These are phyloP conservation scores for Formica aserva DNA, from an alignment of 2,888 invertebrate species.

Conservation along the genomic window DNA sequence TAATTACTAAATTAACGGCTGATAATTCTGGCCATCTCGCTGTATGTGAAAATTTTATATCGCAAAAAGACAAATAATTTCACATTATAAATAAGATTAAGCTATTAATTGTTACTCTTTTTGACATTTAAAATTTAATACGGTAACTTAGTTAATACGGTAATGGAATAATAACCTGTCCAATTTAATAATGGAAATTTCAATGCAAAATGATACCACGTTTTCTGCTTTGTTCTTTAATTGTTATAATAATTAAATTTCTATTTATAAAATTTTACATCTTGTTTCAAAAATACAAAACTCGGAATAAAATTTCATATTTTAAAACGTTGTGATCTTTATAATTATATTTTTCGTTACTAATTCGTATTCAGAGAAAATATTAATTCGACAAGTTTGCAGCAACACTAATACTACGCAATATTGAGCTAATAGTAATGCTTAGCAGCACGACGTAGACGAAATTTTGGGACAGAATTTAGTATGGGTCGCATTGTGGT, in stretches of 20 bases:
- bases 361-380: neutral
- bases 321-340: neutral
- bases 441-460: slow-evolving; percentile 15
- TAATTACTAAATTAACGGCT: slow-evolving; percentile 15
- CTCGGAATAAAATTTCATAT: neutral
- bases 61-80: slow-evolving; percentile 17
- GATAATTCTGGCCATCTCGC: neutral
- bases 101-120: neutral
- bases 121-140: slow-evolving; percentile 13
- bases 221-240: neutral
- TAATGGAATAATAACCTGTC: neutral
- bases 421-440: slow-evolving; percentile 46
- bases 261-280: neutral
- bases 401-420: neutral
- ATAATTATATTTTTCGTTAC: neutral
- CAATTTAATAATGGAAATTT: neutral
- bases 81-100: neutral
- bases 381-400: slow-evolving; percentile 28
- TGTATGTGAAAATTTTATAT: slow-evolving; percentile 1
- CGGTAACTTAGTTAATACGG: neutral
- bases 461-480: slow-evolving; percentile 46
- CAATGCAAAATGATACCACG: neutral
- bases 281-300: neutral
- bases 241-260: neutral
- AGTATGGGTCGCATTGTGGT: slow-evolving; percentile 22